These are phyloP conservation scores for Clarias pachynema DNA, from an alignment of 2,797 vertebrate species.

Conservation along the genomic window DNA sequence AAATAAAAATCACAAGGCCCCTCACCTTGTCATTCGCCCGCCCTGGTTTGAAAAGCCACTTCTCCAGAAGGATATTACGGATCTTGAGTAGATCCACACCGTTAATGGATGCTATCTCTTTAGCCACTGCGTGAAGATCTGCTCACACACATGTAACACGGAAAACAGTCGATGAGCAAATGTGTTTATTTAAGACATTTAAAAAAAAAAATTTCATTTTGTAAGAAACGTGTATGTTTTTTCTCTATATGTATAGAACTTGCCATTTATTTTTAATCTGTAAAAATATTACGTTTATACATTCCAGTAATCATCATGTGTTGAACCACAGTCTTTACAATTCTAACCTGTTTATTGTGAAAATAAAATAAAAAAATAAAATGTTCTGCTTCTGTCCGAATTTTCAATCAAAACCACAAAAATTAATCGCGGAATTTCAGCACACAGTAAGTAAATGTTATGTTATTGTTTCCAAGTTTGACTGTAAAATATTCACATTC, in stretches of 20 bases:
- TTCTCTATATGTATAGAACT: neutral
- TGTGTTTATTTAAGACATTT: neutral
- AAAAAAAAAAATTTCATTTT: neutral
- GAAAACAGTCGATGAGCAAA: neutral
- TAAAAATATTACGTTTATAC: neutral
- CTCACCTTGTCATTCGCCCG: constrained; percentile 46
- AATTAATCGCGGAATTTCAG: neutral
- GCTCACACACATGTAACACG: neutral
- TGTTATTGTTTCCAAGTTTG: neutral
- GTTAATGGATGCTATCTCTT: constrained; percentile 88
- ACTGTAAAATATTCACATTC: neutral
- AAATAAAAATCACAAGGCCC: neutral
- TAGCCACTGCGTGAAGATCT: constrained; percentile 88
- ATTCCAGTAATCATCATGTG: neutral
- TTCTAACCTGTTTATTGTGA: neutral
- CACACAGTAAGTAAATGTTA: neutral
- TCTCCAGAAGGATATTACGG: constrained; percentile 84
- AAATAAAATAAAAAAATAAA: neutral
- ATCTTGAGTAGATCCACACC: constrained; percentile 87
- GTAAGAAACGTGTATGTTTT: neutral
- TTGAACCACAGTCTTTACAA: neutral
- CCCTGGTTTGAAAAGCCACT: constrained; percentile 87
- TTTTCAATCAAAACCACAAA: neutral
- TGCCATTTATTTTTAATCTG: neutral
- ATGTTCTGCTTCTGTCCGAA: neutral